Evolutionary conservation across 1,140 invertebrate species (phyloP).

Genomic region (Drosophila biarmipes): DNA sequence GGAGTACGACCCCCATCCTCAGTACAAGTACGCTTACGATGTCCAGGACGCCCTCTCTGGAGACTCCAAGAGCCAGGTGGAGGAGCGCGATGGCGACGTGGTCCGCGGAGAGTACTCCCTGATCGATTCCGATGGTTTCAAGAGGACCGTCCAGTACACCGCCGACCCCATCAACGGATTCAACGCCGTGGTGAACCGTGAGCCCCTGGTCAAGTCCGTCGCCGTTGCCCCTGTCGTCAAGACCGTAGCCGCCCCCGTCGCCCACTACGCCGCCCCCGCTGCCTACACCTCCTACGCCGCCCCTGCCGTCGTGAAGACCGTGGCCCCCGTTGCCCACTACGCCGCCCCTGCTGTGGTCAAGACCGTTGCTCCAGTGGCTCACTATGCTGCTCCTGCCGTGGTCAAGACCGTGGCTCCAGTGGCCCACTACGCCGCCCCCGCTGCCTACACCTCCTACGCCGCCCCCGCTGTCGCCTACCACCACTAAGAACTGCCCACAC

Average conservation of each 20-base stretch:
- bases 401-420: slow-evolving; percentile 10
- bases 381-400: slow-evolving; percentile 58
- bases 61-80: slow-evolving; percentile 87
- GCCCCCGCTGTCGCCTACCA: slow-evolving; percentile 61
- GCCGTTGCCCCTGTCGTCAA: slow-evolving; percentile 52
- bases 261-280: slow-evolving; percentile 54
- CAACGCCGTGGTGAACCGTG: slow-evolving; percentile 82
- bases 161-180: slow-evolving; percentile 83
- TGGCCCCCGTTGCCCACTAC: slow-evolving; percentile 52
- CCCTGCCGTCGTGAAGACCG: slow-evolving; percentile 41
- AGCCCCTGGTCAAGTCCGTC: slow-evolving; percentile 68
- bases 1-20: slow-evolving; percentile 78
- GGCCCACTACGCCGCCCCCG: slow-evolving; percentile 40
- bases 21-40: slow-evolving; percentile 88
- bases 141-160: slow-evolving; percentile 84
- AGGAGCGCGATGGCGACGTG: slow-evolving; percentile 87
- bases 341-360: slow-evolving; percentile 60
- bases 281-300: slow-evolving; percentile 33
- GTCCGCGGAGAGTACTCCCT: slow-evolving; percentile 87
- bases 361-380: slow-evolving; percentile 37
- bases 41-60: slow-evolving; percentile 89
- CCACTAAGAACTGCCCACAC: slow-evolving; percentile 49
- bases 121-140: slow-evolving; percentile 87
- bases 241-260: slow-evolving; percentile 36
- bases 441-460: slow-evolving; percentile 18